Base-by-base conservation (phyloP, 2,888 invertebrate species). In the Amphipyra berbera region DNA sequence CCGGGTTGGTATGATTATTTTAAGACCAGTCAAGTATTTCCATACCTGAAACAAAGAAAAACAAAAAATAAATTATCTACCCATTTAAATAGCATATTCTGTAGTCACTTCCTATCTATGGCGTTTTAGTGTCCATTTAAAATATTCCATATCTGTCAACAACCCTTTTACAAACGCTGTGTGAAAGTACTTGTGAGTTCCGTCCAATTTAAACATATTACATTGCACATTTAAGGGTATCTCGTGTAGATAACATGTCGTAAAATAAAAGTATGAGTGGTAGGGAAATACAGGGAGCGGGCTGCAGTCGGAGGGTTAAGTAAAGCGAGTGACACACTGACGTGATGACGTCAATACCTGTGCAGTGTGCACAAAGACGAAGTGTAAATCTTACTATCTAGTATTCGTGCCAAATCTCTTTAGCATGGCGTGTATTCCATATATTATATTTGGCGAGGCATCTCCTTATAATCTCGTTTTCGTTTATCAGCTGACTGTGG, bases 171-270 rank as follows among this genome's bases (percentile, higher is more conserved):
- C 54, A 57, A 54, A 69, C 45, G 27, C 27, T 46, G 57, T 72
- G 66, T 75, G 53, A 69, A 68, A 50, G 66, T 70, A 61, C 65
- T 68, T 81, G 79, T 85, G 82, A 82, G 82, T 85, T 84, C 77
- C 78, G 68, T 85, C 78, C 88, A 88, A 85, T 90, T 87, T 84
- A 84, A 67, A 77, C 40, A 50, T 66, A 84, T 83, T 81, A 88
- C 83, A 85, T 86, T 81, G 85, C 86, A 86, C 87, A 88, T 91
- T 89, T 85, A 82, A 83, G 81, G 82, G 81, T 88, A 90, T 90
- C 87, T 88, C 76, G 69, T 72, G 81, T 66, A 88, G 89, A 91
- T 90, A 90, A 82, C 81, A 74, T 71, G 78, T 89, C 90, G 84
- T 92, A 90, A 90, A 90, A 89, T 87, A 86, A 90, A 88, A 85